phyloP scores from a whole-genome alignment of 1,140 invertebrate genomes.

The Zaprionus vittiger region DNA sequence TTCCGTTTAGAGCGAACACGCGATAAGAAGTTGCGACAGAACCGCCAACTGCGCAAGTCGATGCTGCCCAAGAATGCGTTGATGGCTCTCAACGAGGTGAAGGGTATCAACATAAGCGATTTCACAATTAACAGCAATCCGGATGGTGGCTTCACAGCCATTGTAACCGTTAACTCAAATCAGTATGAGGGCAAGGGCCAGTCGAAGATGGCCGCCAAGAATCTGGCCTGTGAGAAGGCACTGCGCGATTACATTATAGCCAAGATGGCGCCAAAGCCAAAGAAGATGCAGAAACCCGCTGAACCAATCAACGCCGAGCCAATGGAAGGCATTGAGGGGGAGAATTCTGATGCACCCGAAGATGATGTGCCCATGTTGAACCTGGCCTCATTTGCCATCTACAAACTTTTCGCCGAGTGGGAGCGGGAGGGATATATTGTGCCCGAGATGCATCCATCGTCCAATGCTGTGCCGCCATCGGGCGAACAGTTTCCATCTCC shows the following conservation, averaged over 20 bases:
- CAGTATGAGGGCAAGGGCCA: constrained; percentile 84
- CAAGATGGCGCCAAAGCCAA: constrained; percentile 86
- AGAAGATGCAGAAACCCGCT: constrained; percentile 39
- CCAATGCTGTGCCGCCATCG: constrained; percentile 30
- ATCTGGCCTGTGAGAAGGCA: constrained; percentile 90
- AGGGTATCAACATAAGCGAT: constrained; percentile 84
- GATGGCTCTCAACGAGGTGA: constrained; percentile 94
- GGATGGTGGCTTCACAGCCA: constrained; percentile 76
- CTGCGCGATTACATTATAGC: constrained; percentile 89
- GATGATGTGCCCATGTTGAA: constrained; percentile 90
- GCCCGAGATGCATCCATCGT: constrained; percentile 84
- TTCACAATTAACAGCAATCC: constrained; percentile 74
- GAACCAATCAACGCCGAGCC: constrained; percentile 23
- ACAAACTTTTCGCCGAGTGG: constrained; percentile 91
- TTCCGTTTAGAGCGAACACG: constrained; percentile 67
- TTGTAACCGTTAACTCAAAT: constrained; percentile 74
- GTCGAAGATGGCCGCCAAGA: constrained; percentile 86
- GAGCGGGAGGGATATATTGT: constrained; percentile 89
- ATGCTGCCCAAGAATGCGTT: constrained; percentile 93
- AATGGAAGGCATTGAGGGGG: constrained; percentile 56
- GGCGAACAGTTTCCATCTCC: constrained; percentile 63
- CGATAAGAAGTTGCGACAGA: constrained; percentile 88
- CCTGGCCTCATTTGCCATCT: constrained; percentile 90
- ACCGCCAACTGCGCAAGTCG: constrained; percentile 88
- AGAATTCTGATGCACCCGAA: constrained; percentile 66